Conservation (phyloP, 23 tunicate species). For the Styela clava region DNA sequence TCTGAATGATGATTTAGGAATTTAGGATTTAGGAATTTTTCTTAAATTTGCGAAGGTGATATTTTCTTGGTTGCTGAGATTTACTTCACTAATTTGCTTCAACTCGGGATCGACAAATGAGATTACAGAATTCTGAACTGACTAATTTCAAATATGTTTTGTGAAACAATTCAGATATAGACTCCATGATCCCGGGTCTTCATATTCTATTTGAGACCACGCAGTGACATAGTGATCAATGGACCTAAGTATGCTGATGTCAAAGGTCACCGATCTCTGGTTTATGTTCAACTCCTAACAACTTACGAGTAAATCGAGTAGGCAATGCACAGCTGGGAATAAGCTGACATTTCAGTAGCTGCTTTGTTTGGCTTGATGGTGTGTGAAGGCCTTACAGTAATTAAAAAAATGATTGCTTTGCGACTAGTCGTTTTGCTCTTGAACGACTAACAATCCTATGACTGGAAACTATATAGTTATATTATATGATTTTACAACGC, state of each 20-base stretch:
- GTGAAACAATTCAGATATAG: no score
- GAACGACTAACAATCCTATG: not conserved
- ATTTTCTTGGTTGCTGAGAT: not conserved
- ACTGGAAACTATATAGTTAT: not conserved
- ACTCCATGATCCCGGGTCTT: no score
- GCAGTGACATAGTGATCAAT: no score
- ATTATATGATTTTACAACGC: not conserved
- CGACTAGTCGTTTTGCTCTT: not conserved
- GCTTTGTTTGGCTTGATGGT: not conserved
- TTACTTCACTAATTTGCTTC: not conserved
- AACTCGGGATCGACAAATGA: not conserved
- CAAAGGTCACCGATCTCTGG: no score
- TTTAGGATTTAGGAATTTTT: not conserved
- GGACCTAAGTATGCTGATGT: no score
- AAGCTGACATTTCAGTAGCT: not conserved
- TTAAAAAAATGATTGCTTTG: not conserved
- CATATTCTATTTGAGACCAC: no score
- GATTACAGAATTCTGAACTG: not conserved
- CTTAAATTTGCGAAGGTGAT: not conserved
- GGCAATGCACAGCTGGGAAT: not conserved
- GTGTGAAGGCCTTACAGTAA: not conserved
- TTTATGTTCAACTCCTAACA: no score
- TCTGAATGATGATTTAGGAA: constrained; percentile 16
- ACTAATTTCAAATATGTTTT: not conserved
- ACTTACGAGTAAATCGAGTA: no score